Evolutionary conservation across 2,113 vertebrate genomes (phyloP).

Genomic region (Plotosus lineatus): DNA sequence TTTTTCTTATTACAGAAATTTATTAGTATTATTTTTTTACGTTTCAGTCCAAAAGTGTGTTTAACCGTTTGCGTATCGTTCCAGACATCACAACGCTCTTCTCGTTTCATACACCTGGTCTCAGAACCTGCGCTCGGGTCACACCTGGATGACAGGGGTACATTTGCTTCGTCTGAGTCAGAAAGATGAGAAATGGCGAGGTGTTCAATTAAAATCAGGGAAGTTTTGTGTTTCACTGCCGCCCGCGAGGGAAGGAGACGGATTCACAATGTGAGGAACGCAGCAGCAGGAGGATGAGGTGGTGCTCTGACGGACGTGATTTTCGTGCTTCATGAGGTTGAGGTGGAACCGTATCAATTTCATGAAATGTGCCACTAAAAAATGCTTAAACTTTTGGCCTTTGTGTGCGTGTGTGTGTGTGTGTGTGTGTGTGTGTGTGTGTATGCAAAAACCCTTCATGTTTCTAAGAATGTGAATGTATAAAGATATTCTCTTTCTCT

Average conservation of each 20-base stretch:
- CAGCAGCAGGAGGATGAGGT: not conserved
- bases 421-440: not conserved
- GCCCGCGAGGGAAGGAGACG: not conserved
- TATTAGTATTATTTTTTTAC: too few relatives aligned
- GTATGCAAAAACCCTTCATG: too few relatives aligned
- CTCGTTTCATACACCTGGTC: not conserved
- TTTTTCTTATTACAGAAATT: too few relatives aligned
- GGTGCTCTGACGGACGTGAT: not conserved
- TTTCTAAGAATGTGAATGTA: too few relatives aligned
- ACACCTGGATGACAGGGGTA: not conserved
- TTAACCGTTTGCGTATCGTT: too few relatives aligned
- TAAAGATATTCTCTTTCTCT: too few relatives aligned
- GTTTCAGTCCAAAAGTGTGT: too few relatives aligned
- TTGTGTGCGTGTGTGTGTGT: not conserved
- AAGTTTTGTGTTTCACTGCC: not conserved
- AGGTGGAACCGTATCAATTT: not conserved
- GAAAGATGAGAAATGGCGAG: not conserved
- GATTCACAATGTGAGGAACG: not conserved
- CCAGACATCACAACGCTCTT: too few relatives aligned
- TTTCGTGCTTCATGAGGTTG: not conserved
- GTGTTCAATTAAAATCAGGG: not conserved
- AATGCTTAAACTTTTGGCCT: not conserved
- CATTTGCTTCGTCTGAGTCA: not conserved
- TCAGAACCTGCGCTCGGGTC: not conserved
- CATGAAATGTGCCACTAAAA: not conserved